Evolutionary conservation across 2,888 invertebrate genomes (phyloP).

Genomic region (Dromius quadrimaculatus): DNA sequence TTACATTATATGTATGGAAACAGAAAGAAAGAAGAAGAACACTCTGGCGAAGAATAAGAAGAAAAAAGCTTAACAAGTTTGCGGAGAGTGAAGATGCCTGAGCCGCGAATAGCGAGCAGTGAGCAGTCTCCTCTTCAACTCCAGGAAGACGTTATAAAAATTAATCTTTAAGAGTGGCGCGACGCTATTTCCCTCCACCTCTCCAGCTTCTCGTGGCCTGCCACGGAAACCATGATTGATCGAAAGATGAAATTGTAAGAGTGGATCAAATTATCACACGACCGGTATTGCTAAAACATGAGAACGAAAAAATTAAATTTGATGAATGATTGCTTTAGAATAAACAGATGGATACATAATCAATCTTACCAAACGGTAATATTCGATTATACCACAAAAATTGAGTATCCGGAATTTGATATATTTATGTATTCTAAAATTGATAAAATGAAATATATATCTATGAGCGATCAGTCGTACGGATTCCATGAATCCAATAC

Average conservation of each 20-base stretch:
- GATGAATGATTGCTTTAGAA: conserved; percentile 48
- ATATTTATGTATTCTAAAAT: conserved; percentile 14
- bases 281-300: conserved; percentile 47
- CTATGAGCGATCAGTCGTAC: neutral
- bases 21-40: conserved; percentile 38
- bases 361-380: conserved; percentile 41
- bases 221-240: conserved; percentile 50
- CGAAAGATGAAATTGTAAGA: conserved; percentile 50
- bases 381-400: conserved; percentile 32
- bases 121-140: conserved; percentile 49
- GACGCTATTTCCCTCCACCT: neutral
- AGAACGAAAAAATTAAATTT: conserved; percentile 52
- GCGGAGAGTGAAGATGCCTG: conserved; percentile 31
- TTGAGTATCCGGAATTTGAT: conserved; percentile 4
- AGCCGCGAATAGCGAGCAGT: neutral
- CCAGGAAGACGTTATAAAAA: conserved; percentile 52
- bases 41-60: conserved; percentile 34
- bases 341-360: conserved; percentile 51
- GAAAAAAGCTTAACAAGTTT: conserved; percentile 50
- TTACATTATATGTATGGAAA: conserved; percentile 50
- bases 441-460: conserved; percentile 3
- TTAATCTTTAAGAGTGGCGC: conserved; percentile 50
- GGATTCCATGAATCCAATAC: neutral
- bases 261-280: conserved; percentile 53
- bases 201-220: conserved; percentile 19